Percentiles rank a stretch among this genome's conserved stretches.
Evolutionary conservation across 2,888 invertebrate species (phyloP).

Genomic region (Diploptera punctata): DNA sequence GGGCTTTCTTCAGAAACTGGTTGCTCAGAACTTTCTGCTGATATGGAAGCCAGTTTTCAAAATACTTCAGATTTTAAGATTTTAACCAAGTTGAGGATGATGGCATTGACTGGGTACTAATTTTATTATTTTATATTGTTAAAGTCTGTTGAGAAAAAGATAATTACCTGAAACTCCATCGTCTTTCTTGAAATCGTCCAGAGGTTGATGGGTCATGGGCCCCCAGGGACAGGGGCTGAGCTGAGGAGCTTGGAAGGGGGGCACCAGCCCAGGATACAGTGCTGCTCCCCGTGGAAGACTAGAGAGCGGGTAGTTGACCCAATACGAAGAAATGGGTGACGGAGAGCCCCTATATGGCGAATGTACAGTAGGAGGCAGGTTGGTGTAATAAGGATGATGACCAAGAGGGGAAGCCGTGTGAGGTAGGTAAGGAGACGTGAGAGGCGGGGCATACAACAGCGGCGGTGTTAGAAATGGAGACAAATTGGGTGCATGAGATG

Average conservation of each 20-base stretch:
- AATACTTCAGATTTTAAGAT: too few relatives aligned
- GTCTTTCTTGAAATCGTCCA: slow-evolving; percentile 45
- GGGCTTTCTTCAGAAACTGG: too few relatives aligned
- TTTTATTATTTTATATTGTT: too few relatives aligned
- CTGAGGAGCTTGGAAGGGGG: slow-evolving; percentile 40
- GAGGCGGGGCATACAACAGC: slow-evolving; percentile 36
- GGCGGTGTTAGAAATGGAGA: slow-evolving; percentile 42
- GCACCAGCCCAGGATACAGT: slow-evolving; percentile 40
- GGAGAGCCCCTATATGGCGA: slow-evolving; percentile 41
- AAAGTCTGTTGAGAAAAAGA: too few relatives aligned
- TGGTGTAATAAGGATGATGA: slow-evolving; percentile 40
- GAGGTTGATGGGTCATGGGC: slow-evolving; percentile 44
- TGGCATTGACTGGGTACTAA: too few relatives aligned
- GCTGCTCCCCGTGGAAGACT: slow-evolving; percentile 43
- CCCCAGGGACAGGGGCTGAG: slow-evolving; percentile 44
- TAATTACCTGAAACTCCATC: slow-evolving; percentile 66
- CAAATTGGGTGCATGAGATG: slow-evolving; percentile 54
- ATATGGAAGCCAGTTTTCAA: too few relatives aligned
- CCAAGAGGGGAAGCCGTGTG: slow-evolving; percentile 33
- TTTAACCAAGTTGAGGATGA: too few relatives aligned
- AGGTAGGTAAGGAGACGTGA: slow-evolving; percentile 39
- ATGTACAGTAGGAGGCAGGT: slow-evolving; percentile 34
- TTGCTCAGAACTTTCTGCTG: too few relatives aligned
- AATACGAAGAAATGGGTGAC: slow-evolving; percentile 41
- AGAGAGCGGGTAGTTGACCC: slow-evolving; percentile 44